Evolutionary conservation across 2,797 vertebrate species (phyloP), one percentile per base, ranked within the genome.

Genomic region (Threskiornis aethiopicus): DNA sequence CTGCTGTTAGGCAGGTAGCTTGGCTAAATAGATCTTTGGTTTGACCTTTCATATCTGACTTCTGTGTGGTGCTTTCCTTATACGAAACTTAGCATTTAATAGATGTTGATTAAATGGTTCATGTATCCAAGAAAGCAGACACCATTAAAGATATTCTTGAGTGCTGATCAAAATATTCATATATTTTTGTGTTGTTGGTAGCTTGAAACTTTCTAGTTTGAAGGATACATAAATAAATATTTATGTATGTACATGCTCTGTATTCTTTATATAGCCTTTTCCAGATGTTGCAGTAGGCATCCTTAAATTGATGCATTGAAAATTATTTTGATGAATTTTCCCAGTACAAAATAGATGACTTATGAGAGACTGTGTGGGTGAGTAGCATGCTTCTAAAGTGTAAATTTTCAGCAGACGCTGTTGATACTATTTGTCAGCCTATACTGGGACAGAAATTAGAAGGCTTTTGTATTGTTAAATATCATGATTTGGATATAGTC

Each of bases 321-420:
- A 96, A 93, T 95, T 44, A 90, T 62, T 93, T 58, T 76, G 77
- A 81, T 86, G 22, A 88, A 66, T 93, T 90, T 96, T 92, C 14
- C 16, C 2, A 3, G 46, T 84, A 51, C 15, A 46, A 91, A 94
- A 76, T 25, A 95, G 39, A 84, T 90, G 25, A 70, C 37, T 90
- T 95, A 76, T 4, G 73, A 87, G 91, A 81, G 67, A 41, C 70
- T 90, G 31, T 85, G 84, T 84, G 85, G 39, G 58, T 85, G 80
- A 89, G 22, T 46, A 84, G 42, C 39, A 21, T 4, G 4, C 76
- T 90, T 65, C 39, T 76, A 10, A 84, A 86, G 35, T 46, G 19
- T 57, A 49, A 77, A 49, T 83, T 67, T 81, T 87, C 59, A 95
- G 37, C 47, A 87, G 28, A 58, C 4, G 9, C 8, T 31, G 70